These are phyloP conservation scores for Willisornis vidua DNA, from an alignment of 2,113 vertebrate species.

Conservation along the genomic window DNA sequence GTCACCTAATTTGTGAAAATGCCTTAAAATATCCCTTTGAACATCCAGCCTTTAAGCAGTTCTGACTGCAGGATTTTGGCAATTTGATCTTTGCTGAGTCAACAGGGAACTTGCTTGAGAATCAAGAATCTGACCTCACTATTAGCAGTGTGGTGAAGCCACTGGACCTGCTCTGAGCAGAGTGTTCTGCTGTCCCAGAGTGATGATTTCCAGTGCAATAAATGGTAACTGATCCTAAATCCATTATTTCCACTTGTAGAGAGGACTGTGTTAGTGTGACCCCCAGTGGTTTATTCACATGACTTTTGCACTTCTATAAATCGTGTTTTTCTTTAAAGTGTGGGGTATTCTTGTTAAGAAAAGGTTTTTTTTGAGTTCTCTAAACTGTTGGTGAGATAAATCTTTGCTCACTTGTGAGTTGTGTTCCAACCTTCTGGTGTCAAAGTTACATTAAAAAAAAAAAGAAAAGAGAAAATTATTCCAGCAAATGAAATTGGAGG, in stretches of 20 bases:
- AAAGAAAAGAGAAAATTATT: not conserved
- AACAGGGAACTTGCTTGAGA: not conserved
- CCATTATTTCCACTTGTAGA: fast-evolving
- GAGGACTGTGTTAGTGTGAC: not conserved
- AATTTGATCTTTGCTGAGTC: not conserved
- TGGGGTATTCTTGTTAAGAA: not conserved
- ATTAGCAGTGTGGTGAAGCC: not conserved
- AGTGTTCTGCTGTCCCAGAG: not conserved
- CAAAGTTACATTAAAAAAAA: not conserved
- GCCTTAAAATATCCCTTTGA: not conserved
- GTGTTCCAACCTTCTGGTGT: not conserved
- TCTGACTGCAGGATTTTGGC: not conserved
- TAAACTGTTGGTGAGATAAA: not conserved
- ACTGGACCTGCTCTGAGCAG: not conserved
- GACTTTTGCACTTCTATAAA: not conserved
- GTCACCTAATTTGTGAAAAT: not conserved
- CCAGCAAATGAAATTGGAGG: not conserved
- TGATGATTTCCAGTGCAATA: fast-evolving
- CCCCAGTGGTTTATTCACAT: not conserved
- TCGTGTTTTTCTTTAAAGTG: not conserved
- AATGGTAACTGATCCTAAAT: not conserved
- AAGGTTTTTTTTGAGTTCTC: not conserved
- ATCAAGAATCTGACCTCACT: not conserved
- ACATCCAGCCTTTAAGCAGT: not conserved
- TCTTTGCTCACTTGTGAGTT: not conserved